Evolutionary conservation across 2,888 invertebrate species (phyloP), one percentile per base, ranked within the genome.

Genomic region (Nymphalis c-album): DNA sequence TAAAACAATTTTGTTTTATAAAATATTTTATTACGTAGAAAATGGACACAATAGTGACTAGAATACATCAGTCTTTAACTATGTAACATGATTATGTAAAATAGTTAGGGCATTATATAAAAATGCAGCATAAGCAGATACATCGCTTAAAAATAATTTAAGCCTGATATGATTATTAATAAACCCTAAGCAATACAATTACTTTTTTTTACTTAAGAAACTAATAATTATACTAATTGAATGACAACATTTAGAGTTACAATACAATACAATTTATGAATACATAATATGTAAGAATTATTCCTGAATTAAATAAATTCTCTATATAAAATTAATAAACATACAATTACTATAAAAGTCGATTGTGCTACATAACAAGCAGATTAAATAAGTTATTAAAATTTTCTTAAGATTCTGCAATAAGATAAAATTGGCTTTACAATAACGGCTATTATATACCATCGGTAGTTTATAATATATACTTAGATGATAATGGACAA

Each of bases 41-140:
- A 89, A 87, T 82, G 83, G 82, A 86, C 87, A 90, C 88, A 90
- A 88, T 85, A 89, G 88, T 91, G 91, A 92, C 91, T 91, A 91
- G 91, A 86, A 83, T 90, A 91, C 89, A 90, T 91, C 91, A 92
- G 91, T 91, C 91, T 91, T 91, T 57, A 57, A 84, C 77, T 80
- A 81, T 82, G 83, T 78, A 84, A 85, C 82, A 82, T 85, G 83
- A 83, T 80, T 79, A 83, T 78, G 77, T 72, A 68, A 64, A 62
- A 72, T 76, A 75, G 76, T 77, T 81, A 78, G 76, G 78, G 77
- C 77, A 76, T 75, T 75, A 75, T 73, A 76, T 69, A 55, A 55
- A 55, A 65, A 60, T 61, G 48, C 61, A 65, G 59, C 51, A 61
- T 55, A 60, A 66, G 66, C 66, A 61, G 61, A 66, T 66, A 66